A percentile compares a stretch with the other conserved stretches of the same genome.
Conservation (phyloP, 2,888 invertebrate genomes). For the Elaeidobius kamerunicus region DNA sequence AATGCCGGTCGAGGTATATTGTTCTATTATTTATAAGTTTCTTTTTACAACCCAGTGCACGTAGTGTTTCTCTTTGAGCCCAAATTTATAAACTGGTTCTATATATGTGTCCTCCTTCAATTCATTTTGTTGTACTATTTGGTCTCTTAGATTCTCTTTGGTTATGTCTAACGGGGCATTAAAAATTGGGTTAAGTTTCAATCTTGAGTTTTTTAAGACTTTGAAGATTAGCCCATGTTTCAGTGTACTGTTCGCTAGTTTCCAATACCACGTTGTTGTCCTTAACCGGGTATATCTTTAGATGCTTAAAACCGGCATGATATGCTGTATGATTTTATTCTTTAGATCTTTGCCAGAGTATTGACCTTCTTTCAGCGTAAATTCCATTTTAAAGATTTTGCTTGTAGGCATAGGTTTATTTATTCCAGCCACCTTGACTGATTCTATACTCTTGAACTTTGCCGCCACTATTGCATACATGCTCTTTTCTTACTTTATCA, state of each 20-base stretch:
- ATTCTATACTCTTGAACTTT: no score
- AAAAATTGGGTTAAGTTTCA: neutral
- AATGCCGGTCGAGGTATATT: constrained; percentile 8
- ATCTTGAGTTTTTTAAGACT: neutral
- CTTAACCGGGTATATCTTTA: neutral
- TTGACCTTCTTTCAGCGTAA: no score
- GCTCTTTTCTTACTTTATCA: no score
- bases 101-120: neutral
- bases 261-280: constrained; percentile 9
- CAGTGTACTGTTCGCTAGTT: neutral
- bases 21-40: neutral
- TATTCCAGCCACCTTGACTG: no score
- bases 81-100: constrained; percentile 9
- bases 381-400: no score
- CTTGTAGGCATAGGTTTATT: no score
- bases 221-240: neutral
- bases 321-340: no score
- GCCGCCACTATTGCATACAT: no score
- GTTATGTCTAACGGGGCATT: constrained; percentile 4
- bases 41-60: constrained; percentile 13
- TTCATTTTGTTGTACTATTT: constrained; percentile 2
- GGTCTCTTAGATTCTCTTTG: neutral
- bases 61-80: no score
- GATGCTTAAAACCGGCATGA: neutral
- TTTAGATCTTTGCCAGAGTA: no score